Percentiles rank a stretch among this genome's conserved stretches.
These are phyloP conservation scores for Coboldia fuscipes DNA, from an alignment of 1,140 invertebrate genomes.

Conservation along the genomic window DNA sequence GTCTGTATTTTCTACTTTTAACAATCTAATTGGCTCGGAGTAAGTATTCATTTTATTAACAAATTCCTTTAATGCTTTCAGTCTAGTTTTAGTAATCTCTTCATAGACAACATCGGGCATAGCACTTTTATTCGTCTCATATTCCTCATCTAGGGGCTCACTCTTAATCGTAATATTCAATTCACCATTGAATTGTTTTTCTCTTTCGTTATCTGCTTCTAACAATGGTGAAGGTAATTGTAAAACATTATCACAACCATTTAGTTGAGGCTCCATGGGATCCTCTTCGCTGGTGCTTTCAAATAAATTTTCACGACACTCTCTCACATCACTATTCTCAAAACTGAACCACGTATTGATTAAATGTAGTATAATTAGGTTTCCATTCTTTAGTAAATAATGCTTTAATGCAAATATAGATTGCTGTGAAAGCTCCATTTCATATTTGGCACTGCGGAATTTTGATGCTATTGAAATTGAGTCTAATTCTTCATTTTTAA, in stretches of 20 bases:
- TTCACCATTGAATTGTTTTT: no score
- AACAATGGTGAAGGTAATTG: no score
- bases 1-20: conserved; percentile 11
- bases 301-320: no score
- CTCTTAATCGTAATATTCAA: no score
- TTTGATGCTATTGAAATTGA: conserved; percentile 12
- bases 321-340: conserved; percentile 26
- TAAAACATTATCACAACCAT: no score
- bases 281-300: no score
- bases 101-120: no score
- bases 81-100: neutral
- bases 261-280: no score
- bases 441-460: conserved; percentile 31
- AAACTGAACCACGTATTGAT: conserved; percentile 34
- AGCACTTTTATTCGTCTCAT: no score
- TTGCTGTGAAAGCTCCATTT: conserved; percentile 37
- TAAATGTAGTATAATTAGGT: conserved; percentile 44
- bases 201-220: no score
- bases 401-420: conserved; percentile 36
- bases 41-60: neutral
- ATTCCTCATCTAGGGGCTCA: no score
- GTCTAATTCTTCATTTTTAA: conserved; percentile 14
- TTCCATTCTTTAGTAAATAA: conserved; percentile 39
- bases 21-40: conserved; percentile 2
- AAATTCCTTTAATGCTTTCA: neutral